A percentile compares a stretch with the other conserved stretches of the same genome.
Conservation (phyloP, 1,140 invertebrate species). For the Orchesella cincta region DNA sequence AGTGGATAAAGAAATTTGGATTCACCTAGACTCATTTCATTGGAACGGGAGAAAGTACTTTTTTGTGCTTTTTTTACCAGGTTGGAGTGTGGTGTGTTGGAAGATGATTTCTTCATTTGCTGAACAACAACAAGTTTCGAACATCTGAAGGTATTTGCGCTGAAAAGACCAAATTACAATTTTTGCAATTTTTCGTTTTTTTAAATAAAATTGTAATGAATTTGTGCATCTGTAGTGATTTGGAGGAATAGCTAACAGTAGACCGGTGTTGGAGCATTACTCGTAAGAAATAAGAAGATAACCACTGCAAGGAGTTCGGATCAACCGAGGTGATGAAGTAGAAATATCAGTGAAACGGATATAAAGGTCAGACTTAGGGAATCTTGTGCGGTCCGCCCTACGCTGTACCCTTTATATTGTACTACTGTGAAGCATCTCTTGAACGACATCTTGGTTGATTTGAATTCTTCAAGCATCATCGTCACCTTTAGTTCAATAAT, state of each 20-base stretch:
- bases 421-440: not conserved
- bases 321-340: conserved; percentile 36
- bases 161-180: too few species aligned
- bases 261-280: too few species aligned
- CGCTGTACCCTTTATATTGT: not conserved
- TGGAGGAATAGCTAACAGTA: conserved; percentile 2
- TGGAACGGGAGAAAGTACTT: too few species aligned
- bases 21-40: too few species aligned
- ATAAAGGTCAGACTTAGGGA: conserved; percentile 17
- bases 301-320: conserved; percentile 32
- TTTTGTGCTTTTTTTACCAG: too few species aligned
- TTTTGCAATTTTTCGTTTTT: too few species aligned
- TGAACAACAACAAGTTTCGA: too few species aligned
- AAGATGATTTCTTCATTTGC: too few species aligned
- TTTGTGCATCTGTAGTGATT: not conserved
- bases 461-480: conserved; percentile 34
- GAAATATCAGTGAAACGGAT: not conserved
- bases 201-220: not conserved
- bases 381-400: conserved; percentile 13
- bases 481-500: too few species aligned
- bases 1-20: too few species aligned
- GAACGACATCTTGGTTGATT: conserved; percentile 40
- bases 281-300: not conserved
- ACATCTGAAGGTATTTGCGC: too few species aligned
- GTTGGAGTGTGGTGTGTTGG: too few species aligned